phyloP scores from a whole-genome alignment of 2,888 invertebrate species.

The Kuschelorhynchus macadamiae region DNA sequence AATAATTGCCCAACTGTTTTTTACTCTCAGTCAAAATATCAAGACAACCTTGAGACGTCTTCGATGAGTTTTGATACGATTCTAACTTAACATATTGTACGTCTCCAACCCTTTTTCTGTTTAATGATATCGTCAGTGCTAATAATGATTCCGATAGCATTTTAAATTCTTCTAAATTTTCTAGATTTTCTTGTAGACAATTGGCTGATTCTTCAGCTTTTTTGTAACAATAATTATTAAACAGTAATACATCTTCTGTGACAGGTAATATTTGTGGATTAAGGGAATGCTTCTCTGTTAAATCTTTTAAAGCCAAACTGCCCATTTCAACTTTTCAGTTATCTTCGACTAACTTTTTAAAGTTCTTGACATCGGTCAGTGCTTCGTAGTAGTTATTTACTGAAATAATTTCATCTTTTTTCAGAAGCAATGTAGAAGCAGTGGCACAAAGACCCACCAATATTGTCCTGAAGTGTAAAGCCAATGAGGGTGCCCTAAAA shows the following conservation, averaged over 20 bases:
- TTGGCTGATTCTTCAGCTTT: too few species aligned
- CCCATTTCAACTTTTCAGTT: conserved; percentile 53
- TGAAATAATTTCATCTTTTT: conserved; percentile 47
- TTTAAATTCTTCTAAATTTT: conserved; percentile 50
- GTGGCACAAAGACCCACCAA: conserved; percentile 49
- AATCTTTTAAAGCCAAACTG: conserved; percentile 52
- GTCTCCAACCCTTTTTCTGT: conserved; percentile 56
- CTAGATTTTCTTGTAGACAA: too few species aligned
- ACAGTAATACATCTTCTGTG: conserved; percentile 52
- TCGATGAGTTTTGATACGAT: conserved; percentile 32
- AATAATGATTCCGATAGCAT: conserved; percentile 51
- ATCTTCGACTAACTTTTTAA: conserved; percentile 44
- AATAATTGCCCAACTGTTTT: conserved; percentile 48
- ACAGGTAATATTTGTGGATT: conserved; percentile 50
- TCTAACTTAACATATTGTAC: conserved; percentile 55
- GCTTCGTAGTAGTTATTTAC: conserved; percentile 37
- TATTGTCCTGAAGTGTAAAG: conserved; percentile 50
- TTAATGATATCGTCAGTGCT: conserved; percentile 53
- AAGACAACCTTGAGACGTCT: conserved; percentile 49
- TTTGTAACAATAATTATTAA: conserved; percentile 50
- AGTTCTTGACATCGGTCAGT: conserved; percentile 47
- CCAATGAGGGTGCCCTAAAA: conserved; percentile 52
- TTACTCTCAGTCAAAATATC: conserved; percentile 48
- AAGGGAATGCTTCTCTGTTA: conserved; percentile 49
- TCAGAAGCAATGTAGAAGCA: conserved; percentile 48